Conservation (phyloP, 2,888 invertebrate species). For the Mylabris sibirica region DNA sequence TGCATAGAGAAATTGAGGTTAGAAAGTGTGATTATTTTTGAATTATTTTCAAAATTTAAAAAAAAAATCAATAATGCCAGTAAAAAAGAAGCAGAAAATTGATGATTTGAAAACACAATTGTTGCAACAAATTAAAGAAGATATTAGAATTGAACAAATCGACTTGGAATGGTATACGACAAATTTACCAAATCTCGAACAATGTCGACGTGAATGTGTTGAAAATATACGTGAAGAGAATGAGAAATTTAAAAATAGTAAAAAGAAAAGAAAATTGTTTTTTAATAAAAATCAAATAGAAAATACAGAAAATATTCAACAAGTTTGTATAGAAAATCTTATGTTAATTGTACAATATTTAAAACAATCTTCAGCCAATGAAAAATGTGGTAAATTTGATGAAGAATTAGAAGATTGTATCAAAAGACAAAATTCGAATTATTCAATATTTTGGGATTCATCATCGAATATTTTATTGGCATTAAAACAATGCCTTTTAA, state of each 20-base stretch:
- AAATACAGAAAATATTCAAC: constrained; percentile 10
- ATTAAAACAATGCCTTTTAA: constrained; percentile 22
- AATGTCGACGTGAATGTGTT: constrained; percentile 11
- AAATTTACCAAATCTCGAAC: not conserved
- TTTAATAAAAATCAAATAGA: constrained; percentile 8
- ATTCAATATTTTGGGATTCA: constrained; percentile 24
- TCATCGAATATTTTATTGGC: constrained; percentile 20
- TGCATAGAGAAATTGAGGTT: constrained; percentile 8
- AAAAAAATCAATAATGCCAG: not conserved
- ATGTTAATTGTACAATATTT: constrained; percentile 25
- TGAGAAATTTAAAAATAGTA: not conserved
- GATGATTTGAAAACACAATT: not conserved
- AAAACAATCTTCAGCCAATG: not conserved
- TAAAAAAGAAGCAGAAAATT: not conserved
- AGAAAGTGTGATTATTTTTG: not conserved
- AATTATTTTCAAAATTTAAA: not conserved
- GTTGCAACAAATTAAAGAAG: not conserved
- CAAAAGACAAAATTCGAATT: constrained; percentile 21
- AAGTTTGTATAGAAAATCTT: constrained; percentile 22
- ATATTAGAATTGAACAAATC: not conserved
- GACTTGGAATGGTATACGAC: constrained; percentile 12
- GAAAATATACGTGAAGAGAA: not conserved
- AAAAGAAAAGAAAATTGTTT: not conserved
- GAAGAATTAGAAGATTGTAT: constrained; percentile 21
- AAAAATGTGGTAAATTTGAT: constrained; percentile 5